Evolutionary conservation across 1,140 invertebrate species (phyloP).

Genomic region (Trachymyrmex septentrionalis): DNA sequence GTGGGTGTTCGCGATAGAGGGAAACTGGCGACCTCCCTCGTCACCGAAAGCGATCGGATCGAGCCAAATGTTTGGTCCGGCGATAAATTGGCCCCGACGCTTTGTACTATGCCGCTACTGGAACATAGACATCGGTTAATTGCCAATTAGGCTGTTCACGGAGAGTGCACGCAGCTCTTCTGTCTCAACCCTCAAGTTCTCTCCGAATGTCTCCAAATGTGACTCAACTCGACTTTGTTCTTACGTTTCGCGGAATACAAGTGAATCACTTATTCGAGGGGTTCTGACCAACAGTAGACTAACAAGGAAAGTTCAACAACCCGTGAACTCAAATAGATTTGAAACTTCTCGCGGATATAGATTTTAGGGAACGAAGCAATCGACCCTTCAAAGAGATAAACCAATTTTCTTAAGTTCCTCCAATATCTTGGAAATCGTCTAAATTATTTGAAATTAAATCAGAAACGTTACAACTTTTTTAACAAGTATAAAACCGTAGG

Average conservation of each 20-base stretch:
- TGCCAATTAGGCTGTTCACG: conserved; percentile 19
- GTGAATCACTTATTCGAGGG: conserved; percentile 10
- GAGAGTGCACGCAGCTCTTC: background rate
- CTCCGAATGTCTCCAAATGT: background rate
- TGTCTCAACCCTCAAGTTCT: background rate
- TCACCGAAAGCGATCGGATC: conserved; percentile 90
- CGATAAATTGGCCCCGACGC: conserved; percentile 89
- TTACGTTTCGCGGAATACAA: conserved; percentile 8
- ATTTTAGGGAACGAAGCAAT: background rate
- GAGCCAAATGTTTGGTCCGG: conserved; percentile 91
- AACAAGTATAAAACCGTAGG: too few species aligned
- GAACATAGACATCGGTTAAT: conserved; percentile 68
- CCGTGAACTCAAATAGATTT: conserved; percentile 27
- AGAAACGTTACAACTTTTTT: background rate
- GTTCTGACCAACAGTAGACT: background rate
- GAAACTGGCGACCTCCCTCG: conserved; percentile 92
- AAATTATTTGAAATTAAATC: background rate
- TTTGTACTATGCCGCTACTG: conserved; percentile 89
- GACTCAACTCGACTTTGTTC: conserved; percentile 20
- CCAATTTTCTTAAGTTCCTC: background rate
- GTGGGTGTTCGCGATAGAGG: conserved; percentile 91
- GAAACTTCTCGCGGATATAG: conserved; percentile 1
- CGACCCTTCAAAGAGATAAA: background rate
- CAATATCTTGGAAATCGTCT: background rate
- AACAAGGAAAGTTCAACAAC: conserved; percentile 28